These are phyloP conservation scores for Coecobrya sp. DNA, from an alignment of 2,888 invertebrate species.

Conservation along the genomic window DNA sequence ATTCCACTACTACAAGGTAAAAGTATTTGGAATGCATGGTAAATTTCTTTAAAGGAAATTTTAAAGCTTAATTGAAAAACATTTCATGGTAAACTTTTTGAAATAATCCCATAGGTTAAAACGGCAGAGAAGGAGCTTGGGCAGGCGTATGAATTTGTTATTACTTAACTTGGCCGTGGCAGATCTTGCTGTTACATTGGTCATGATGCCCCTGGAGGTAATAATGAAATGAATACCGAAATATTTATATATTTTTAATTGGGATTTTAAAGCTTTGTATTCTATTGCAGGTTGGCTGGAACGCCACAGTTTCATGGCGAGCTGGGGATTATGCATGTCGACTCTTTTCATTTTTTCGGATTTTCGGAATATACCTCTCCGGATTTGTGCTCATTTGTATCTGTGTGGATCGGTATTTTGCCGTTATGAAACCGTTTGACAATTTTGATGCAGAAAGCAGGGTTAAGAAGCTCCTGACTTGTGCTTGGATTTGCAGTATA, in stretches of 20 bases:
- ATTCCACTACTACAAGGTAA: no score
- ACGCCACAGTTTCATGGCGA: conserved; percentile 94
- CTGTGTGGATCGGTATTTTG: conserved; percentile 96
- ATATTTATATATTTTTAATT: no score
- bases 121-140: conserved; percentile 88
- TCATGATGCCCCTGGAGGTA: conserved; percentile 90
- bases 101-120: no score
- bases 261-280: no score
- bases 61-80: no score
- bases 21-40: no score
- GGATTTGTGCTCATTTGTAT: conserved; percentile 96
- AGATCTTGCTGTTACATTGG: conserved; percentile 95
- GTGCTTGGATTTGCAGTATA: no score
- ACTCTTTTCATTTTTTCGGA: conserved; percentile 95
- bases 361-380: conserved; percentile 95
- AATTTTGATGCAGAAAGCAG: conserved; percentile 90
- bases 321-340: conserved; percentile 95
- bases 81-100: no score
- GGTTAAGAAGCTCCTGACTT: no score
- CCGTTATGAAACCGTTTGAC: conserved; percentile 93
- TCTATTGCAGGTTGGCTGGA: conserved; percentile 92
- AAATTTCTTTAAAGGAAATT: no score
- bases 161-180: conserved; percentile 96
- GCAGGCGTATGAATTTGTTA: conserved; percentile 94
- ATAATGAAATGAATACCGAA: no score